These are phyloP conservation scores for Ceriagrion tenellum DNA, from an alignment of 2,888 invertebrate genomes.

Conservation along the genomic window DNA sequence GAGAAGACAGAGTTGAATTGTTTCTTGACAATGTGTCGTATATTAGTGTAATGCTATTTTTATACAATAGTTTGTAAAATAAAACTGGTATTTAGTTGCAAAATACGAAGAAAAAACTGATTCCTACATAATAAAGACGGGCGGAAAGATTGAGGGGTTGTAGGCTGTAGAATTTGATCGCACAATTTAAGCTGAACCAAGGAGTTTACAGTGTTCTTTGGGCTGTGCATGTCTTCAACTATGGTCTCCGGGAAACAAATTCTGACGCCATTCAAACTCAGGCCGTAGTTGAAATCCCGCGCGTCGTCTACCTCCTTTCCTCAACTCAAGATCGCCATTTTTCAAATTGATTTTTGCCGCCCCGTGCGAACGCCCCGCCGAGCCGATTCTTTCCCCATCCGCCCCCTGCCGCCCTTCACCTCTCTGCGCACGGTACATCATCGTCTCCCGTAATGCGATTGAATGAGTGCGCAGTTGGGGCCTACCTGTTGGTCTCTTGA, in stretches of 20 bases:
- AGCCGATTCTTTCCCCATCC: background rate
- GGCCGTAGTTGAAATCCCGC: background rate
- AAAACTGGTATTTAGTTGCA: too few species aligned
- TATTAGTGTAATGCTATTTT: too few species aligned
- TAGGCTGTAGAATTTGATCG: background rate
- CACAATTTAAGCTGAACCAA: background rate
- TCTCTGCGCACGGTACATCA: background rate
- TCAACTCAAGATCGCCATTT: background rate
- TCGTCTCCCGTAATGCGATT: background rate
- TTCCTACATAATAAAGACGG: too few species aligned
- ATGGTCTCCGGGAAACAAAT: background rate
- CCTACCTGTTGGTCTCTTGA: conserved; percentile 34
- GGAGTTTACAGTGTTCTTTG: background rate
- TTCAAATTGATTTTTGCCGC: background rate
- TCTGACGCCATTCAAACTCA: background rate
- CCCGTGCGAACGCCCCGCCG: background rate
- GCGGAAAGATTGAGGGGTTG: too few species aligned
- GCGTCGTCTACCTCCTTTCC: background rate
- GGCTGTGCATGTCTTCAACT: background rate
- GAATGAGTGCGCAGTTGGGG: conserved; percentile 3
- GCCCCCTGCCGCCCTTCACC: background rate
- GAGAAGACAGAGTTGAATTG: too few species aligned
- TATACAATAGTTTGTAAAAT: too few species aligned
- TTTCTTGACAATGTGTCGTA: too few species aligned
- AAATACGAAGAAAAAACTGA: too few species aligned